phyloP scores from a whole-genome alignment of 1,140 invertebrate genomes.

The Anagrus nilaparvatae region DNA sequence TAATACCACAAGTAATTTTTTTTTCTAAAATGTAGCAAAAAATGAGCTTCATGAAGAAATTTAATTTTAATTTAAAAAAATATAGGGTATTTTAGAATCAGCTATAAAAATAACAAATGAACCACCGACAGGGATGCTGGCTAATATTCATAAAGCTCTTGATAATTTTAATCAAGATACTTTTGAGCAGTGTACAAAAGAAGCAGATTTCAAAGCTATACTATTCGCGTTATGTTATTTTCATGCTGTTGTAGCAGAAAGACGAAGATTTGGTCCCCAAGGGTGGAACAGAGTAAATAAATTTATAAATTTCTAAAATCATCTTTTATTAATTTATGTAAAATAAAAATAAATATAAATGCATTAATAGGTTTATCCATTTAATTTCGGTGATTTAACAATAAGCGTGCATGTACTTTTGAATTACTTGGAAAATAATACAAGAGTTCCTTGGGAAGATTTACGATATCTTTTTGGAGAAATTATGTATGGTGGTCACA shows the following conservation, averaged over 20 bases:
- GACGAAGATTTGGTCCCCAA: constrained; percentile 88
- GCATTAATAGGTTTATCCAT: constrained; percentile 47
- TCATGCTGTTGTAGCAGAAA: constrained; percentile 86
- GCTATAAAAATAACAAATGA: constrained; percentile 96
- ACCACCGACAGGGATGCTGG: constrained; percentile 87
- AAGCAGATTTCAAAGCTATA: constrained; percentile 88
- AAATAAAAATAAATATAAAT: neutral
- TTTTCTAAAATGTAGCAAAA: constrained; percentile 5
- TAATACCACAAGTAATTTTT: constrained; percentile 52
- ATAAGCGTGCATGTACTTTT: constrained; percentile 85
- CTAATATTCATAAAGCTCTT: constrained; percentile 87
- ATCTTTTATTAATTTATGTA: neutral
- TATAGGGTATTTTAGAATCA: constrained; percentile 79
- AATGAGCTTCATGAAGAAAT: neutral
- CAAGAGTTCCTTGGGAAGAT: constrained; percentile 84
- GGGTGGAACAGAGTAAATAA: constrained; percentile 75
- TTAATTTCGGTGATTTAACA: constrained; percentile 78
- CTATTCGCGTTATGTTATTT: constrained; percentile 92
- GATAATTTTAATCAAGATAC: constrained; percentile 92
- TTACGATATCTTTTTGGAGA: constrained; percentile 88
- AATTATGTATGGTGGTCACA: constrained; percentile 96
- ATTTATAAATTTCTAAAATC: neutral
- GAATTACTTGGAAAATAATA: constrained; percentile 88
- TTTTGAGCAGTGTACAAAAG: constrained; percentile 84
- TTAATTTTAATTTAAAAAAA: neutral